phyloP scores from a whole-genome alignment of 2,888 invertebrate species.

The Notodonta dromedarius region DNA sequence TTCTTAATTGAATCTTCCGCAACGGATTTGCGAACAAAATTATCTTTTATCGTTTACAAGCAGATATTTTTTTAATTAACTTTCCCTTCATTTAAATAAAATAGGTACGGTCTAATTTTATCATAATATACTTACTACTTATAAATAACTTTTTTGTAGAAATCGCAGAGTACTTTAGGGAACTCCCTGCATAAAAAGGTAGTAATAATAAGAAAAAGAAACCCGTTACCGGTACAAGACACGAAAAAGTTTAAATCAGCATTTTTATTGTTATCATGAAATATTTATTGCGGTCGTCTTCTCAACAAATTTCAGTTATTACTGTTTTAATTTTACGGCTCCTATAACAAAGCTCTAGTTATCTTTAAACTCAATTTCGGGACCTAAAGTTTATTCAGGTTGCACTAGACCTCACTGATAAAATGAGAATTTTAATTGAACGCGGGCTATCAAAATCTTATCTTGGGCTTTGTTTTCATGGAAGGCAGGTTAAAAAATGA shows the following conservation, averaged over 20 bases:
- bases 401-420: conserved; percentile 17
- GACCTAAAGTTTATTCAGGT: conserved; percentile 15
- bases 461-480: neutral
- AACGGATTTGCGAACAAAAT: neutral
- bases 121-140: too few relatives aligned
- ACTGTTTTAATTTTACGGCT: conserved; percentile 24
- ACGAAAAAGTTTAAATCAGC: neutral
- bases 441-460: neutral
- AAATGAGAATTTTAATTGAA: neutral
- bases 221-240: neutral
- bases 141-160: too few relatives aligned
- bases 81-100: too few relatives aligned
- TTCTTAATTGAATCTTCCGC: neutral
- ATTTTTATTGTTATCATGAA: conserved; percentile 4
- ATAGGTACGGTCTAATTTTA: too few relatives aligned
- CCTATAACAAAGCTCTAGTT: conserved; percentile 10
- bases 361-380: conserved; percentile 17
- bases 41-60: neutral
- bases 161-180: too few relatives aligned
- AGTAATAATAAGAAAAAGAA: neutral
- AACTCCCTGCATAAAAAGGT: neutral
- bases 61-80: neutral
- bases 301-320: conserved; percentile 22
- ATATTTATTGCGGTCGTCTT: conserved; percentile 6
- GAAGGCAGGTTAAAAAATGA: neutral